Evolutionary conservation across 2,797 vertebrate genomes (phyloP), one percentile per base, ranked within the genome.

Genomic region (Cheirogaleus major): DNA sequence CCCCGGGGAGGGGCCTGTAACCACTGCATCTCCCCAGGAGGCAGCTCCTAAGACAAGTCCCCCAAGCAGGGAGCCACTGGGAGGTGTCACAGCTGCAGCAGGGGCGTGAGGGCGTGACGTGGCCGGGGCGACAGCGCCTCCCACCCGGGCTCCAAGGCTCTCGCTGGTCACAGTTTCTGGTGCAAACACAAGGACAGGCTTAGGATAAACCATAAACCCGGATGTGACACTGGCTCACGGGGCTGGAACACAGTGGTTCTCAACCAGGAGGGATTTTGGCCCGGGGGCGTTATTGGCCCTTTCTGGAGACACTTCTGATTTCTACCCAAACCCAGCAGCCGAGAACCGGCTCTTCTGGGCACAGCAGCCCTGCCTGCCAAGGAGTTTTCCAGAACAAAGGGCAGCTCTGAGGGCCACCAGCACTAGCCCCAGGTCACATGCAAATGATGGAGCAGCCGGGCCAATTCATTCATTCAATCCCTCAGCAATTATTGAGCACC

Each of bases 11-110:
- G 41, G 20, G 22, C 4, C n/a, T 15, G 32, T n/a, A 41, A 45
- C 25, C 5, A 27, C 0, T 59, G n/a, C 35, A 5, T 18, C 13
- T 27, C 4, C 11, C 18, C 22, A n/a, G 6, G 2, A 25, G n/a
- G 30, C 50, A 7, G 30, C 35, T 50, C 67, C 73, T 15, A 41
- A 67, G 27, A 67, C 35, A 69, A 67, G 45, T 67, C 61, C 23
- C 32, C 14, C 0, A 5, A 75, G 41, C 70, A 45, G 43, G 45
- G 72, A 75, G 43, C 27, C 45, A 43, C 41, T 43, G 55, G 7
- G 2, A 23, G 70, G 30, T 5, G 0, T 25, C 72, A 30, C 45
- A 30, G 63, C 35, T 12, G 15, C 30, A 32, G n/a, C 18, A n/a
- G n/a, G n/a, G n/a, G n/a, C n/a, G n/a, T n/a, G 4, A 11, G 18